phyloP scores from a whole-genome alignment of 2,113 vertebrate species.

The Chaetodon auriga region DNA sequence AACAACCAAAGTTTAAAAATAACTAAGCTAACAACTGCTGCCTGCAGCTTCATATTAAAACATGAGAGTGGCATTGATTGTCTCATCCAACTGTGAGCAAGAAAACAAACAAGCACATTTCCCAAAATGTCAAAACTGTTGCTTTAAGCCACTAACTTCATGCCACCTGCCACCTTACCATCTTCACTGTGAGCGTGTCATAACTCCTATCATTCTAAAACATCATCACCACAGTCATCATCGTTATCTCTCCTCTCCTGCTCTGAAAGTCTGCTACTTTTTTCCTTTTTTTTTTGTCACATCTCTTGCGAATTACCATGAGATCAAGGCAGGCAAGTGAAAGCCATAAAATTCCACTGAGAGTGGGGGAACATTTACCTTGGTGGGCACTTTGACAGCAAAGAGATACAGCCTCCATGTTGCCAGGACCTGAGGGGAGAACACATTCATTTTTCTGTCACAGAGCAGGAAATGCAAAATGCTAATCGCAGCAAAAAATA shows the following conservation, averaged over 20 bases:
- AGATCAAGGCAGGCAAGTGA: conserved; percentile 67
- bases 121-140: conserved; percentile 24
- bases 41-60: neutral
- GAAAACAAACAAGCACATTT: conserved; percentile 17
- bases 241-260: conserved; percentile 39
- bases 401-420: conserved; percentile 92
- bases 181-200: conserved; percentile 26
- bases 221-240: conserved; percentile 42
- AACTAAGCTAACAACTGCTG: neutral
- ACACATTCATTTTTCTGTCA: conserved; percentile 74
- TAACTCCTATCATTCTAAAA: conserved; percentile 41
- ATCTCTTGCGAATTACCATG: conserved; percentile 47
- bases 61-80: neutral
- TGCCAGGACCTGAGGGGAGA: conserved; percentile 84
- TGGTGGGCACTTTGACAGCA: conserved; percentile 90
- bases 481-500: conserved; percentile 72
- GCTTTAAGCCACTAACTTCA: conserved; percentile 2
- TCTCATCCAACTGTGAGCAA: neutral
- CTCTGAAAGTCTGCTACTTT: conserved; percentile 27
- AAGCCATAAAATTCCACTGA: conserved; percentile 67
- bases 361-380: conserved; percentile 83
- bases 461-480: conserved; percentile 73
- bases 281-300: conserved; percentile 24
- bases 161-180: conserved; percentile 20
- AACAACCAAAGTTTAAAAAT: neutral